Conservation (phyloP, 2,888 invertebrate species). For the Aricia artaxerxes region DNA sequence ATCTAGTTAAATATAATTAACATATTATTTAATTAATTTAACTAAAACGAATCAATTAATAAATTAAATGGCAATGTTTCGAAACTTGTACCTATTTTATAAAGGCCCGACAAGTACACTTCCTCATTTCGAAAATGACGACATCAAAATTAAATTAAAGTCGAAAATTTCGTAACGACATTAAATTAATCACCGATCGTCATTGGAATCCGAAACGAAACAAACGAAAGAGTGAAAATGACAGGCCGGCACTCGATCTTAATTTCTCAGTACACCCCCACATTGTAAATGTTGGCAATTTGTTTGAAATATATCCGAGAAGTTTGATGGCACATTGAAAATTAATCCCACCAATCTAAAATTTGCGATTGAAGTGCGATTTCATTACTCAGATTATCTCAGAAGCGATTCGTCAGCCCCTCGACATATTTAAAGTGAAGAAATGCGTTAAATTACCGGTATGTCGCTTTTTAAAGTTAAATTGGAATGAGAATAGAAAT, state of each 20-base stretch:
- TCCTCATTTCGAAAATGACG: background rate
- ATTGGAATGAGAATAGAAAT: too few species aligned
- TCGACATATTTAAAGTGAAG: background rate
- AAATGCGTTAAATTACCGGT: background rate
- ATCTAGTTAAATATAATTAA: background rate
- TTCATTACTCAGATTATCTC: background rate
- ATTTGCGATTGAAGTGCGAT: slow-evolving; percentile 18
- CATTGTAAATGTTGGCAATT: slow-evolving; percentile 25
- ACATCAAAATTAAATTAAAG: background rate
- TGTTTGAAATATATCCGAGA: slow-evolving; percentile 25
- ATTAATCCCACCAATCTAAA: slow-evolving; percentile 19
- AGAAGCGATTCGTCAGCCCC: background rate
- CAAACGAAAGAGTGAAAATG: slow-evolving; percentile 15
- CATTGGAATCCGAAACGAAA: slow-evolving; percentile 7
- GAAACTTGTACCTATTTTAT: background rate
- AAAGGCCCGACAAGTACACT: background rate
- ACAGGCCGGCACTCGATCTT: slow-evolving; percentile 23
- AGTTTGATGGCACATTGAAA: slow-evolving; percentile 22
- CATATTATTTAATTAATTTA: background rate
- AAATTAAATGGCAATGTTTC: background rate
- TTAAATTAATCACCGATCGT: background rate
- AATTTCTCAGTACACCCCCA: slow-evolving; percentile 10
- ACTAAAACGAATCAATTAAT: background rate
- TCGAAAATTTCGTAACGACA: background rate
- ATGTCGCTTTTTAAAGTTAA: background rate